Percentiles rank a stretch among this genome's conserved stretches.
These are phyloP conservation scores for Mythimna pallens DNA, from an alignment of 2,888 invertebrate genomes.

Conservation along the genomic window DNA sequence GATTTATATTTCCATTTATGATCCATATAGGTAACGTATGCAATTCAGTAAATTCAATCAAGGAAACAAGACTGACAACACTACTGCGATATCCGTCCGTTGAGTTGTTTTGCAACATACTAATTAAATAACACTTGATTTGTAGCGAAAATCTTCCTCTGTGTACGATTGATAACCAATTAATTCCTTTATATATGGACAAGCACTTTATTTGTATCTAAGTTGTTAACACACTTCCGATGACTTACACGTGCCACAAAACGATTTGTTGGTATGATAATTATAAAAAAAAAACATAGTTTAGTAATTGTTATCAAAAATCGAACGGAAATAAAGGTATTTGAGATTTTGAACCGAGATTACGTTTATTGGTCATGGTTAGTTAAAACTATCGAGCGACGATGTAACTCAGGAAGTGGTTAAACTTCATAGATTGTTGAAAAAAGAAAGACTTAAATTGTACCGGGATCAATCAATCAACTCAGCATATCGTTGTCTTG, in stretches of 20 bases:
- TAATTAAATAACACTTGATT: constrained; percentile 41
- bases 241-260: background rate
- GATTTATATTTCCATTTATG: constrained; percentile 10
- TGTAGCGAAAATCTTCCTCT: constrained; percentile 53
- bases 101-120: constrained; percentile 43
- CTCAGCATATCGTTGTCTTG: too few relatives aligned
- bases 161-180: constrained; percentile 31
- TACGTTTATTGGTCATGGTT: constrained; percentile 10
- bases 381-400: background rate
- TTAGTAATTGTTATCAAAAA: constrained; percentile 15
- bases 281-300: constrained; percentile 5
- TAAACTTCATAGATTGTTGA: background rate
- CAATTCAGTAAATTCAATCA: constrained; percentile 34
- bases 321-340: constrained; percentile 2
- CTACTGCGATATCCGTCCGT: constrained; percentile 22
- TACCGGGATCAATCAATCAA: background rate
- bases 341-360: constrained; percentile 12
- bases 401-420: constrained; percentile 10
- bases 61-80: constrained; percentile 50
- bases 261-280: constrained; percentile 1
- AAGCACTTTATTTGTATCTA: constrained; percentile 25
- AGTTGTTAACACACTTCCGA: constrained; percentile 23
- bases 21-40: constrained; percentile 14
- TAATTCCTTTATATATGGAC: constrained; percentile 22
- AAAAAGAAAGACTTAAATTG: background rate